These are phyloP conservation scores for Loris lydekkerianus DNA, from an alignment of 2,797 vertebrate genomes.

Conservation along the genomic window DNA sequence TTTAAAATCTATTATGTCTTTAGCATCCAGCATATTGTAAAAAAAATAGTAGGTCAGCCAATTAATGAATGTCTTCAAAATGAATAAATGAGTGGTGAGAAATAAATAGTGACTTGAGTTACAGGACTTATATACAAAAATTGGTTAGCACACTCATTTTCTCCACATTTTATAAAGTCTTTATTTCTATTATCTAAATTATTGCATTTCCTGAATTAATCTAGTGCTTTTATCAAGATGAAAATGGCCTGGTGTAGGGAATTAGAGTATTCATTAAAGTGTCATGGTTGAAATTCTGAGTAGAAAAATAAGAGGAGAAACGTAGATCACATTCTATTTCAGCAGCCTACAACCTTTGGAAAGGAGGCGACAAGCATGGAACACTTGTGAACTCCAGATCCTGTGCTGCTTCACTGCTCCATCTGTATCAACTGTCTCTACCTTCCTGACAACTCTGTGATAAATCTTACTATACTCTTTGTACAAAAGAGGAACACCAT, in stretches of 20 bases:
- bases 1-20: neutral
- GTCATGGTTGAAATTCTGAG: neutral
- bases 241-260: neutral
- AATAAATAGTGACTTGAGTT: neutral
- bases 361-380: neutral
- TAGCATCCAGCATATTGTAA: neutral
- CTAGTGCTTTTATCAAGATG: neutral
- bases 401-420: neutral
- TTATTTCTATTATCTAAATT: neutral
- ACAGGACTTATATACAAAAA: neutral
- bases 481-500: neutral
- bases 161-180: neutral
- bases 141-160: neutral
- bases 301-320: neutral
- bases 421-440: neutral
- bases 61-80: neutral
- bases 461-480: neutral
- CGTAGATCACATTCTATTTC: neutral
- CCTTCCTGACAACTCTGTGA: neutral
- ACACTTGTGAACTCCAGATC: neutral
- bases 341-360: neutral
- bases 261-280: neutral
- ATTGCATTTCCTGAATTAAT: neutral
- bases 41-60: neutral
- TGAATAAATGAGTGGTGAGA: neutral